Evolutionary conservation across 1,140 invertebrate genomes (phyloP), one percentile per base, ranked within the genome.

Genomic region (Tigriopus japonicus): DNA sequence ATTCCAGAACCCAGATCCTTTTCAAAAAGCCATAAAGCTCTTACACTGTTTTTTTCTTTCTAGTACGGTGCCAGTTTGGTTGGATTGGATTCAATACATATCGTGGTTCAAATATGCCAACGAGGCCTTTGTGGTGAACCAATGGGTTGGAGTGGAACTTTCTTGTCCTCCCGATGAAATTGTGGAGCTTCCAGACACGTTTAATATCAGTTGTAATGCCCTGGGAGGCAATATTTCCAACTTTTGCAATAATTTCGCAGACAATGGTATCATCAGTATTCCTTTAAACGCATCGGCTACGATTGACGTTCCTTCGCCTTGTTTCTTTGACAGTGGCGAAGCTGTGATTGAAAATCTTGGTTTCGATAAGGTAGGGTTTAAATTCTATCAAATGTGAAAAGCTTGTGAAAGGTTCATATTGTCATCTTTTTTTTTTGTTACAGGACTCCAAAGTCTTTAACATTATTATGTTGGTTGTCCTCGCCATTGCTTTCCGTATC

Each of bases 21-120:
- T n/a, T n/a, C n/a, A n/a, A n/a, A n/a, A n/a, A n/a, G n/a, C n/a
- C n/a, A n/a, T n/a, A n/a, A n/a, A n/a, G n/a, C n/a, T n/a, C n/a
- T n/a, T n/a, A n/a, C n/a, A n/a, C n/a, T n/a, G n/a, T 49, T 5
- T 17, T 12, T 49, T 49, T 21, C 17, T 56, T 60, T 61, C 5
- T 43, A 65, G 84, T 1, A 89, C 88, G 0, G 80, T 94, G 19
- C 92, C 91, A 0, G 70, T 75, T 0, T 96, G 92, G 68, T 84
- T 97, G 58, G 76, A 81, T 56, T 95, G 91, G 88, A 73, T 96
- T 59, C 86, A 87, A 14, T 88, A 92, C 71, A 70, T 96, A 15
- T 95, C 90, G 0, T 97, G 93, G 89, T 95, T 97, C 73, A 80
- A 84, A 52, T 96, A 93, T 70, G 87, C 85, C 45, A 93, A 90